These are phyloP conservation scores for Musca domestica DNA, from an alignment of 1,140 invertebrate genomes.

Conservation along the genomic window DNA sequence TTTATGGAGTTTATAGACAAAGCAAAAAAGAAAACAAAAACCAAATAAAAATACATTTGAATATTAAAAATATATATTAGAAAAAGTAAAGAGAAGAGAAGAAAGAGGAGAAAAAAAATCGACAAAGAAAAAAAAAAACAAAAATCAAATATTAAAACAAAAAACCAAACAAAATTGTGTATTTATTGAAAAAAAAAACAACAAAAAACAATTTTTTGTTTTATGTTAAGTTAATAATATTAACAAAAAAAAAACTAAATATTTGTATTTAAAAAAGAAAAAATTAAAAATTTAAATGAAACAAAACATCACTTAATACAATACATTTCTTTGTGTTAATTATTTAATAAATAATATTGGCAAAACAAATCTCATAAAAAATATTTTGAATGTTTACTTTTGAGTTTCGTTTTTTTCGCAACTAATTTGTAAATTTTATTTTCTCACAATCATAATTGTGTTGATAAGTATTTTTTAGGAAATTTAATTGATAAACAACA, in stretches of 20 bases:
- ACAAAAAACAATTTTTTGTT: not conserved
- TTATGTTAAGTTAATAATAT: not conserved
- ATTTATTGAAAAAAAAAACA: slow-evolving; percentile 7
- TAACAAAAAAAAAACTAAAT: not conserved
- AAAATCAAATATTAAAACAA: slow-evolving; percentile 9
- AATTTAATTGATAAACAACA: not conserved
- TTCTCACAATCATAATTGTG: not conserved
- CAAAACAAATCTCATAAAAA: no score
- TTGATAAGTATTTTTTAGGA: slow-evolving; percentile 1
- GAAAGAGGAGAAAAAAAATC: not conserved
- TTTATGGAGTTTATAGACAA: slow-evolving; percentile 15
- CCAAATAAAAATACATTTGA: slow-evolving; percentile 6
- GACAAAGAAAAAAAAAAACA: not conserved
- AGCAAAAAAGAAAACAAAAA: not conserved
- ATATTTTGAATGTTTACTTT: not conserved
- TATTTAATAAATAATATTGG: no score
- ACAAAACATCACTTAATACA: no score
- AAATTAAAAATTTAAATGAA: no score
- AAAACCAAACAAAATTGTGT: slow-evolving; percentile 8
- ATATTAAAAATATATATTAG: slow-evolving; percentile 7
- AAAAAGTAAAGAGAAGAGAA: no score
- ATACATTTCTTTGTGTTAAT: no score
- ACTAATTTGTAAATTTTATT: slow-evolving; percentile 13
- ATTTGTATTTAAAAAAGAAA: slow-evolving; percentile 1
- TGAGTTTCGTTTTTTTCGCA: not conserved